These are phyloP conservation scores for Cygnus atratus DNA, from an alignment of 2,113 vertebrate genomes.

Conservation along the genomic window DNA sequence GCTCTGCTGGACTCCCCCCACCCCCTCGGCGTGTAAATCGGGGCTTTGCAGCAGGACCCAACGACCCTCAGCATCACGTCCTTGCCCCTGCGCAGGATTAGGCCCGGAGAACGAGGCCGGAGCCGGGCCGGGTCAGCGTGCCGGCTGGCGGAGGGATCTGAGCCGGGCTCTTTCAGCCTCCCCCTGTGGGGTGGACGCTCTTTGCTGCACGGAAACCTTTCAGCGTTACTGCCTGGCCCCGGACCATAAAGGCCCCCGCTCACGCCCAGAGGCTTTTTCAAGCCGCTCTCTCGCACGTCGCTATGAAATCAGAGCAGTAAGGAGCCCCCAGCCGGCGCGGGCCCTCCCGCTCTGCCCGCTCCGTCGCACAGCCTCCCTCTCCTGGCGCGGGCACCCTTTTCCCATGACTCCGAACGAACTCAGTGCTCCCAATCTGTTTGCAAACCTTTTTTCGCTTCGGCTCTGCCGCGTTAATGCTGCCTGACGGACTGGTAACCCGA, in stretches of 20 bases:
- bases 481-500: neutral
- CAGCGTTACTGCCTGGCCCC: neutral
- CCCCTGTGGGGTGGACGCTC: neutral
- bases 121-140: neutral
- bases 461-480: neutral
- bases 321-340: neutral
- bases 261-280: neutral
- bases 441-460: neutral
- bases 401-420: neutral
- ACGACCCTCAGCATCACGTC: accelerated
- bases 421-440: neutral
- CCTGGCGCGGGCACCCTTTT: neutral
- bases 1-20: neutral
- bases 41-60: neutral
- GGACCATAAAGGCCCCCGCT: neutral
- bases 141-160: neutral
- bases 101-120: neutral
- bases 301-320: neutral
- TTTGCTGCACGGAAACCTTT: neutral
- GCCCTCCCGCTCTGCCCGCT: neutral
- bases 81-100: neutral
- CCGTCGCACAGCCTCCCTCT: neutral
- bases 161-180: neutral
- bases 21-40: neutral
- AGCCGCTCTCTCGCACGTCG: neutral